phyloP scores from a whole-genome alignment of 2,113 vertebrate genomes.

The Etheostoma cragini region DNA sequence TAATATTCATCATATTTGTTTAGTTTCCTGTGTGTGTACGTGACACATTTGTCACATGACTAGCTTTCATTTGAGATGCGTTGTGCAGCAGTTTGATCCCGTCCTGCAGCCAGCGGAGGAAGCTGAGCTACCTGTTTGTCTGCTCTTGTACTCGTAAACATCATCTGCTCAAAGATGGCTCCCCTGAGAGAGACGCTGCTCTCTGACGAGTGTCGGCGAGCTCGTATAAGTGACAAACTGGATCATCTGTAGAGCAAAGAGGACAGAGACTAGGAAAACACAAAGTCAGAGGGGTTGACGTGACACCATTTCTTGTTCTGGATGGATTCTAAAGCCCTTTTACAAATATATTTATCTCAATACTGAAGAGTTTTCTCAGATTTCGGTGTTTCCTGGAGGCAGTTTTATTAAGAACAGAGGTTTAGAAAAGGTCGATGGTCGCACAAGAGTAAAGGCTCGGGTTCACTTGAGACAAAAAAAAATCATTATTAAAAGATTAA shows the following conservation, averaged over 20 bases:
- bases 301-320: neutral
- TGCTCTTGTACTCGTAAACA: slow-evolving; percentile 29
- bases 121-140: slow-evolving; percentile 40
- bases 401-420: neutral
- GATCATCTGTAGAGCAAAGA: slow-evolving; percentile 14
- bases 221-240: slow-evolving; percentile 8
- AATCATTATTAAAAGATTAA: too few species aligned
- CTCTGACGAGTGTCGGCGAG: slow-evolving; percentile 19
- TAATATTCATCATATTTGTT: neutral
- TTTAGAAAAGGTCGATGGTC: neutral
- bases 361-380: neutral
- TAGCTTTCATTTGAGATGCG: neutral
- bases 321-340: neutral
- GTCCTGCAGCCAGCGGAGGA: neutral
- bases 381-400: neutral
- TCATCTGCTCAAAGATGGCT: slow-evolving; percentile 50
- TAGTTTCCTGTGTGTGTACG: neutral
- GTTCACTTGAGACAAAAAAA: neutral
- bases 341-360: neutral
- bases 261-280: neutral
- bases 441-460: neutral
- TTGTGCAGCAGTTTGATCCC: slow-evolving; percentile 14
- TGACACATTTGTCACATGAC: neutral
- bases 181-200: slow-evolving; percentile 32
- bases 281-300: neutral